Evolutionary conservation across 2,113 vertebrate genomes (phyloP).

Genomic region (Equus przewalskii): DNA sequence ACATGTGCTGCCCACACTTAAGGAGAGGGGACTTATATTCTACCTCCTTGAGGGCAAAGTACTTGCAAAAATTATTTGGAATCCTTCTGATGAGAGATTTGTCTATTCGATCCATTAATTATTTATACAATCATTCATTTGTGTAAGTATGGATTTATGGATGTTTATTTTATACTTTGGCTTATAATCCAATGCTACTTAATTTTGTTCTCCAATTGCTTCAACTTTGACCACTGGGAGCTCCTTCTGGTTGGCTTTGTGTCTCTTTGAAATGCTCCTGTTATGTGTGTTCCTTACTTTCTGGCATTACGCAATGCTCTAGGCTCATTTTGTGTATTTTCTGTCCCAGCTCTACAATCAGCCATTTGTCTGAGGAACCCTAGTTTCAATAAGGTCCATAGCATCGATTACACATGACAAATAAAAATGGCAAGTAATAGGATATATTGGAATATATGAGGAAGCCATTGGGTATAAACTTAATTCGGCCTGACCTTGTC

Average conservation of each 20-base stretch:
- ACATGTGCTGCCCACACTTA: not conserved
- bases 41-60: not conserved
- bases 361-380: not conserved
- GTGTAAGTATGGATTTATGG: not conserved
- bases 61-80: not conserved
- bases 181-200: not conserved
- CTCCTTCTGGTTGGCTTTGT: not conserved
- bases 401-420: not conserved
- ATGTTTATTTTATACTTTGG: not conserved
- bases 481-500: too few relatives aligned
- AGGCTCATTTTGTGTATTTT: not conserved
- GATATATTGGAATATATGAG: too few relatives aligned
- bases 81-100: not conserved
- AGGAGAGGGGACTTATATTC: not conserved
- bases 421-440: too few relatives aligned
- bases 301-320: not conserved
- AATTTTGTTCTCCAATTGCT: not conserved
- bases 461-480: too few relatives aligned
- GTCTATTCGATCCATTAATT: not conserved
- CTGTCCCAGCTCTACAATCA: not conserved
- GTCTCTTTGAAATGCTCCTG: not conserved
- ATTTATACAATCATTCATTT: not conserved
- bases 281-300: not conserved
- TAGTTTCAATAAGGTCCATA: not conserved
- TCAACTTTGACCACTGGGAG: not conserved